A percentile compares a stretch with the other conserved stretches of the same genome.
Conservation (phyloP, 2,888 invertebrate genomes). For the Andrena bucephala region DNA sequence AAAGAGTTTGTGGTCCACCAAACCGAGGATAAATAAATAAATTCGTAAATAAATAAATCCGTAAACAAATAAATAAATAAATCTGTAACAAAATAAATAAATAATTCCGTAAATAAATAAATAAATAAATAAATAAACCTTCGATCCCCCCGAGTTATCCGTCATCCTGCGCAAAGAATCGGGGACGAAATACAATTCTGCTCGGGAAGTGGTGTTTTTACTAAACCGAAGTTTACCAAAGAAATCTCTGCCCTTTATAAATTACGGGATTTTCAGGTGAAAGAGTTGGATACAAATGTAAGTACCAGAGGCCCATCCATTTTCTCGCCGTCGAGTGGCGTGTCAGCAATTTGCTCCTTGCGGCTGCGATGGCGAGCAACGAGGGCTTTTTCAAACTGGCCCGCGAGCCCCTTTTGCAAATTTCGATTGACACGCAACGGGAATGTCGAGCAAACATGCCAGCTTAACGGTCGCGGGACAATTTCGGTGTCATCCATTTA, state of each 20-base stretch:
- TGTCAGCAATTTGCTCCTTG: constrained; percentile 16
- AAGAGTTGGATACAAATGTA: neutral
- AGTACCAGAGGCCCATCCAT: neutral
- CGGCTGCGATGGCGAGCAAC: constrained; percentile 12
- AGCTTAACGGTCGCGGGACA: constrained; percentile 64
- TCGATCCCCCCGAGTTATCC: too few relatives aligned
- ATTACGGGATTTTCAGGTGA: neutral
- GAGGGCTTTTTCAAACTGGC: constrained; percentile 34
- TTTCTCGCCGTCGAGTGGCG: neutral
- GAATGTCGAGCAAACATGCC: constrained; percentile 56
- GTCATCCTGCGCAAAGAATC: too few relatives aligned
- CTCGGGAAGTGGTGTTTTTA: too few relatives aligned
- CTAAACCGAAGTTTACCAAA: neutral
- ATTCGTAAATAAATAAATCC: too few relatives aligned
- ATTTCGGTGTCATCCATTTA: constrained; percentile 63
- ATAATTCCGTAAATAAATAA: too few relatives aligned
- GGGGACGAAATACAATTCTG: too few relatives aligned
- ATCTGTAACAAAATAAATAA: too few relatives aligned
- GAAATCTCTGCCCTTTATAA: too few relatives aligned
- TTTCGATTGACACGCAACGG: constrained; percentile 70
- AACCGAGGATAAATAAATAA: too few relatives aligned
- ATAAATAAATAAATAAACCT: too few relatives aligned
- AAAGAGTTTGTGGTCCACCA: too few relatives aligned
- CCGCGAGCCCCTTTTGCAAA: constrained; percentile 64
- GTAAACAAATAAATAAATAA: too few relatives aligned